Evolutionary conservation across 2,888 invertebrate species (phyloP).

Genomic region (Acanthoscelides obtectus): DNA sequence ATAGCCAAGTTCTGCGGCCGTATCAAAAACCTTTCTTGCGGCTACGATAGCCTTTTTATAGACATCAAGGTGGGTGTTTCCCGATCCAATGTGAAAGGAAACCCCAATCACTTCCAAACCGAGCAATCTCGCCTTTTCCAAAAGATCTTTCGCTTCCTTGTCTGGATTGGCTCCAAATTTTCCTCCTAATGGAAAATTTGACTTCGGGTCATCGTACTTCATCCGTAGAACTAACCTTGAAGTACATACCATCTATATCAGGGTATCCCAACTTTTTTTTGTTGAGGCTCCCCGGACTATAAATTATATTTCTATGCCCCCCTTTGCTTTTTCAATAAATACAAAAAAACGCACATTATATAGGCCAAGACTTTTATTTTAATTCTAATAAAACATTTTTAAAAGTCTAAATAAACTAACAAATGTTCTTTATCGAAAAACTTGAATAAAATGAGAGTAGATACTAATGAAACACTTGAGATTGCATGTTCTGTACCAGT

Average conservation of each 20-base stretch:
- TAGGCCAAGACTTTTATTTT: too few relatives aligned
- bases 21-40: constrained; percentile 17
- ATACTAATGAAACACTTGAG: too few relatives aligned
- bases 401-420: too few relatives aligned
- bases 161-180: constrained; percentile 19
- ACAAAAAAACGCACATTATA: too few relatives aligned
- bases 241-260: constrained; percentile 38
- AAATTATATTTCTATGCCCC: too few relatives aligned
- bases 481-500: too few relatives aligned
- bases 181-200: constrained; percentile 12
- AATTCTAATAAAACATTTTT: too few relatives aligned
- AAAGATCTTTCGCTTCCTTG: constrained; percentile 10
- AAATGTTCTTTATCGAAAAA: too few relatives aligned
- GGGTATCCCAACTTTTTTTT: too few relatives aligned
- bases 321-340: too few relatives aligned
- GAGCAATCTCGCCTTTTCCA: constrained; percentile 12
- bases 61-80: constrained; percentile 7
- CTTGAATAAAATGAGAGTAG: too few relatives aligned
- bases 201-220: constrained; percentile 15
- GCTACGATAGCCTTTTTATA: constrained; percentile 15
- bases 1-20: constrained; percentile 14
- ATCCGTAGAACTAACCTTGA: constrained; percentile 28
- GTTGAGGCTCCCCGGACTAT: too few relatives aligned
- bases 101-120: constrained; percentile 18
- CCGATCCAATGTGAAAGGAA: constrained; percentile 22